Evolutionary conservation across 2,113 vertebrate species (phyloP), one percentile per base, ranked within the genome.

Genomic region (Oreochromis tanganicae): DNA sequence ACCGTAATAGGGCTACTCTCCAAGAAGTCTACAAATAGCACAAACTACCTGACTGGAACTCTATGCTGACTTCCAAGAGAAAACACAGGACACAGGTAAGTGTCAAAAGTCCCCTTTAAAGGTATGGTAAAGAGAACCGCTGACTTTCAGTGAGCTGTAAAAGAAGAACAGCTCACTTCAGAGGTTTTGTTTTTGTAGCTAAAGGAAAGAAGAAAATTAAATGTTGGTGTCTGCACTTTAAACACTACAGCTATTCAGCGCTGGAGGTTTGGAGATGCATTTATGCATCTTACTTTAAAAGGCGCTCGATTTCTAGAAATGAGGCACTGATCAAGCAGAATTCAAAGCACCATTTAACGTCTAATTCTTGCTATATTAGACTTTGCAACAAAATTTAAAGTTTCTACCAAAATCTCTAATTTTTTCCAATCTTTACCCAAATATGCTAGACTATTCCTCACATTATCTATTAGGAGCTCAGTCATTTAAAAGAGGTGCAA

Each of bases 1-100:
- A 94, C 24, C 83, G 57, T 9, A 56, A 83, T 19, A 43, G 36
- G 83, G 82, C 81, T 68, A 50, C 57, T 36, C 78, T 90, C 83
- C 46, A 81, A 82, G 50, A 85, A 80, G 66, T 84, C 83, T 84
- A 90, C 55, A 80, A 93, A 90, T 90, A 87, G 32, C 54, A 80
- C n/a, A 32, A 85, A 73, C 84, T 66, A 79, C 71, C 57, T 91
- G 14, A 57, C 86, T 89, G 86, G 66, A 89, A 89, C 2, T 78
- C 46, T 32, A n/a, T 48, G 48, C 38, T 34, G 63, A 80, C 48
- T 83, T 57, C 19, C 3, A 16, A 55, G 43, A 78, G 27, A 52
- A 78, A 78, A 63, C 59, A 63, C 59, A 63, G 59, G 29, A 50
- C 16, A 78, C 24, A 50, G 73, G 9, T 32, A 52, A 78, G 19